phyloP scores from a whole-genome alignment of 2,113 vertebrate genomes.

The Centropus unirufus region DNA sequence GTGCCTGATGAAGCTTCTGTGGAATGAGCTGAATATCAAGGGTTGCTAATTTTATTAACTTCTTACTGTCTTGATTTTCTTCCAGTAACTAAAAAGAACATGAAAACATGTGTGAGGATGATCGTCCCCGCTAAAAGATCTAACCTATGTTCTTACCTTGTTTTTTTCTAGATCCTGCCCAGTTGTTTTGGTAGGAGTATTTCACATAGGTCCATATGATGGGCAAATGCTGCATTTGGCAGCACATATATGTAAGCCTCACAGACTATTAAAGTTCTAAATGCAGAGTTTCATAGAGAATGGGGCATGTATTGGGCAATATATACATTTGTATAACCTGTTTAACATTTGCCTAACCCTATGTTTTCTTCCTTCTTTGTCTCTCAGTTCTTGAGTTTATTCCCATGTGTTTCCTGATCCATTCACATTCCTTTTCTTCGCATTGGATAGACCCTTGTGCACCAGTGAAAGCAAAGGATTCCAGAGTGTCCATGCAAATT shows the following conservation, averaged over 20 bases:
- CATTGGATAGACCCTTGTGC: not conserved
- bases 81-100: not conserved
- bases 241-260: not conserved
- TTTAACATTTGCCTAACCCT: not conserved
- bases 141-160: not conserved
- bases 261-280: not conserved
- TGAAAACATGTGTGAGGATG: not conserved
- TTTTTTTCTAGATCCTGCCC: not conserved
- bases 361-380: not conserved
- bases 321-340: not conserved
- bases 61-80: not conserved
- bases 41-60: not conserved
- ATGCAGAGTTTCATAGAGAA: not conserved
- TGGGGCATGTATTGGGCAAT: not conserved
- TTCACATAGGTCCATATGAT: not conserved
- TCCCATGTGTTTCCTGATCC: not conserved
- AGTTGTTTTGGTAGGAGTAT: not conserved
- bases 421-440: not conserved
- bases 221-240: not conserved
- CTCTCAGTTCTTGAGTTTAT: not conserved
- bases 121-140: not conserved
- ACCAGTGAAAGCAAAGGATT: not conserved
- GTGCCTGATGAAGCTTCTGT: not conserved
- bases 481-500: rapidly evolving
- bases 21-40: not conserved